Evolutionary conservation across 64 coral and sea anemone genomes (phyloP).

Genomic region (Stichodactyla helianthus): DNA sequence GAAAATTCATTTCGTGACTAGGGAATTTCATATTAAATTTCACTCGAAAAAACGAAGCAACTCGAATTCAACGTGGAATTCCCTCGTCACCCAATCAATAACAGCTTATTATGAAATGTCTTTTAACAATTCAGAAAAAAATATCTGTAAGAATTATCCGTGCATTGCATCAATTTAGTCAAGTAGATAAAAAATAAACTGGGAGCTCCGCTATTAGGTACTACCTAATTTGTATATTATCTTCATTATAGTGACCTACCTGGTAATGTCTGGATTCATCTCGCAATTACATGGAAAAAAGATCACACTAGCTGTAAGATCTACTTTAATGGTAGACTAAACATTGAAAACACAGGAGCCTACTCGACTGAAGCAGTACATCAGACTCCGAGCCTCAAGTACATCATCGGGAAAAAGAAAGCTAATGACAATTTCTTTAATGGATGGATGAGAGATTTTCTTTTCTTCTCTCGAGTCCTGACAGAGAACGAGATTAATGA

Average conservation of each 20-base stretch:
- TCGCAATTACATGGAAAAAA: background rate
- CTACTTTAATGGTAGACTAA: background rate
- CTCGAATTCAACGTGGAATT: too few species aligned
- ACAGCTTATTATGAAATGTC: too few species aligned
- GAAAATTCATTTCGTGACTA: too few species aligned
- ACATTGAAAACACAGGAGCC: background rate
- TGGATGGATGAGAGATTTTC: background rate
- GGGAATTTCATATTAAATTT: too few species aligned
- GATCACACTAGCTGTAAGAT: background rate
- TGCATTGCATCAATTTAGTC: too few species aligned
- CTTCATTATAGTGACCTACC: background rate
- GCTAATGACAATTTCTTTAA: background rate
- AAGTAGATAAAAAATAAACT: too few species aligned
- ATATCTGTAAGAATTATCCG: too few species aligned
- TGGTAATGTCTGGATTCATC: background rate
- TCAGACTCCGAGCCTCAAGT: background rate
- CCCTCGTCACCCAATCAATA: too few species aligned
- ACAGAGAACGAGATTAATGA: background rate
- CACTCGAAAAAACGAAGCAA: too few species aligned
- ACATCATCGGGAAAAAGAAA: background rate
- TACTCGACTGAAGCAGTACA: background rate
- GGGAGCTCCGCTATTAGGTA: too few species aligned
- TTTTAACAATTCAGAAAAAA: too few species aligned
- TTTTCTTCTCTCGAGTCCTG: background rate
- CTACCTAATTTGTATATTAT: background rate